Percentiles rank a stretch among this genome's conserved stretches.
These are phyloP conservation scores for Oncorhynchus clarkii DNA, from an alignment of 2,113 vertebrate genomes.

Conservation along the genomic window DNA sequence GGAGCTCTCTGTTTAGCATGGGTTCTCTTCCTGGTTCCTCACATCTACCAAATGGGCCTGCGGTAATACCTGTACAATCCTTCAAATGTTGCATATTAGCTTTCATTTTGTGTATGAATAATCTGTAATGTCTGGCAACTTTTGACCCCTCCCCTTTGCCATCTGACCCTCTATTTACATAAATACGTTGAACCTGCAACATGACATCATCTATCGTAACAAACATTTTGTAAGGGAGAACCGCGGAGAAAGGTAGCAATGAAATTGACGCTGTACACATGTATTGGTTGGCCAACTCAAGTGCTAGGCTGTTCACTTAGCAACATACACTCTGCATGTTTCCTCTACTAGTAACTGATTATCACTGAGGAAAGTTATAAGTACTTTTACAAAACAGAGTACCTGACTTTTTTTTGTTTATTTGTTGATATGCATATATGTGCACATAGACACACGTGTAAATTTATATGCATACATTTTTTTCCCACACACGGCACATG, in stretches of 20 bases:
- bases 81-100: conserved; percentile 98
- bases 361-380: conserved; percentile 97
- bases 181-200: conserved; percentile 99
- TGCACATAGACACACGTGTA: conserved; percentile 51
- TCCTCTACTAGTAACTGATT: conserved; percentile 79
- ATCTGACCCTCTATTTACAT: conserved; percentile 91
- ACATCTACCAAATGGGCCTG: conserved; percentile 79
- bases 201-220: conserved; percentile 99
- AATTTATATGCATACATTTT: conserved; percentile 72
- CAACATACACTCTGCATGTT: conserved; percentile 76
- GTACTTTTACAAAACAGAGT: conserved; percentile 98
- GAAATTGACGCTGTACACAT: conserved; percentile 96
- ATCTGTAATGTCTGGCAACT: conserved; percentile 86
- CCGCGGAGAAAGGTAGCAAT: conserved; percentile 91
- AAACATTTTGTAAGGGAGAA: conserved; percentile 99
- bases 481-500: conserved; percentile 89
- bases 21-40: conserved; percentile 54
- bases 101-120: conserved; percentile 90
- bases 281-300: conserved; percentile 91
- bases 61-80: conserved; percentile 93
- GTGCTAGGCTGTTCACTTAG: conserved; percentile 90
- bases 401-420: conserved; percentile 89
- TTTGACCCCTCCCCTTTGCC: conserved; percentile 72
- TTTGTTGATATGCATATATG: conserved; percentile 20
- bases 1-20: conserved; percentile 58